A percentile compares a stretch with the other conserved stretches of the same genome.
phyloP scores from a whole-genome alignment of 2,888 invertebrate species.

The Drosophila leonis region DNA sequence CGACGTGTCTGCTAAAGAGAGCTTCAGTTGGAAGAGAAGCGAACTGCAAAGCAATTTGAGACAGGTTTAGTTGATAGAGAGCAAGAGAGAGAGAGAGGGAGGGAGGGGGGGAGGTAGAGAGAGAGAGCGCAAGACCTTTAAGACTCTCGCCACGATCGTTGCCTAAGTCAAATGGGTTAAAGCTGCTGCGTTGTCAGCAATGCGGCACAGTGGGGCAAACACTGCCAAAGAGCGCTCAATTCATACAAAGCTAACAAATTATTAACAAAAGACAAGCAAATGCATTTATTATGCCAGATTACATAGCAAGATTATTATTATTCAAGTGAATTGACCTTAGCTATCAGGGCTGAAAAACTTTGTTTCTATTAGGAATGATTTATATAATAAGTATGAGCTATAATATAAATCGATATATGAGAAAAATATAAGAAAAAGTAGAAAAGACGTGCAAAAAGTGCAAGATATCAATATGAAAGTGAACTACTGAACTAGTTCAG shows the following conservation, averaged over 20 bases:
- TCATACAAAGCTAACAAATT: background rate
- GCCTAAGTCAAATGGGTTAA: conserved; percentile 61
- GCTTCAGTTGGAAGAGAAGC: background rate
- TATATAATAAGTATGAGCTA: background rate
- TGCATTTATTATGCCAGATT: background rate
- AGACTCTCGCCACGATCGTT: conserved; percentile 39
- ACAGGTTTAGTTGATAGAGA: conserved; percentile 2
- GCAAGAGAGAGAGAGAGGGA: background rate
- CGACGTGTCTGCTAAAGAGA: background rate
- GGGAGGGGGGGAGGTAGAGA: conserved; percentile 9
- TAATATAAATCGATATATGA: background rate
- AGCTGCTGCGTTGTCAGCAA: conserved; percentile 54
- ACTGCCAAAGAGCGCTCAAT: background rate
- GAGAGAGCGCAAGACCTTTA: background rate
- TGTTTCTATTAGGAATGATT: background rate
- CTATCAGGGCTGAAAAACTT: background rate
- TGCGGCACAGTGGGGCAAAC: conserved; percentile 36
- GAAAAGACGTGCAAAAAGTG: no score
- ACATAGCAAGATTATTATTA: background rate
- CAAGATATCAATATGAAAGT: no score
- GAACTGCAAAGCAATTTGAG: background rate
- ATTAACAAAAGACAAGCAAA: background rate
- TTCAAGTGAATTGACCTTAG: background rate
- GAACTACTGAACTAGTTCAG: background rate
- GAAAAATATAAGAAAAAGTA: no score